Percentiles rank a stretch among this genome's conserved stretches.
Conservation (phyloP, 2,888 invertebrate species). For the Caenorhabditis sp. region DNA sequence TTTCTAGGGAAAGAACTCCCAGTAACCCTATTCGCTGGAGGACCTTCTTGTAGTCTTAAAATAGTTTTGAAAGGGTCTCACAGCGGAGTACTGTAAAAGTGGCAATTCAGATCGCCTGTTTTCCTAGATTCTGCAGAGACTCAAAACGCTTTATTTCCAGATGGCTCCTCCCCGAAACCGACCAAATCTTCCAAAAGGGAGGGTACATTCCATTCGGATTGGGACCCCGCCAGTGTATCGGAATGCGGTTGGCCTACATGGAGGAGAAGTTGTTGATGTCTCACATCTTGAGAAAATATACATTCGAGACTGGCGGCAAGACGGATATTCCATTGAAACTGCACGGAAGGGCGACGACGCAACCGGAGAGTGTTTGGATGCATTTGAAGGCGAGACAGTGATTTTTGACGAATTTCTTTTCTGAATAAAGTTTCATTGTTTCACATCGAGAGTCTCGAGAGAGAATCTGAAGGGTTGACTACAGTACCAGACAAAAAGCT, state of each 20-base stretch:
- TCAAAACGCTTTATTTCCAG: background rate
- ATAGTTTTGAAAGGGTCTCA: too few relatives aligned
- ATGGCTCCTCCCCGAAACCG: conserved; percentile 14
- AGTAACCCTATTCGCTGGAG: too few relatives aligned
- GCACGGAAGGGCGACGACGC: conserved; percentile 49
- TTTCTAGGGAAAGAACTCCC: too few relatives aligned
- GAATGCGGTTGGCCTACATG: conserved; percentile 78
- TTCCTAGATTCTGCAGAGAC: background rate
- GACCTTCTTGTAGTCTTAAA: too few relatives aligned
- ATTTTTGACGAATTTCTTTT: too few relatives aligned
- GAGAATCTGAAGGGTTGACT: too few relatives aligned
- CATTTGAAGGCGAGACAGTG: conserved; percentile 33
- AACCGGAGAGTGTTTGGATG: conserved; percentile 31
- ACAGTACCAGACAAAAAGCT: too few relatives aligned
- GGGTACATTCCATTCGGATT: conserved; percentile 71
- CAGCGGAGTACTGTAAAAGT: too few relatives aligned
- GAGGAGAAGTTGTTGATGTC: conserved; percentile 78
- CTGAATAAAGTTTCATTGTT: too few relatives aligned
- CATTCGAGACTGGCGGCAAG: conserved; percentile 57
- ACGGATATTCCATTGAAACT: conserved; percentile 64
- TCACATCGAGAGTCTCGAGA: too few relatives aligned
- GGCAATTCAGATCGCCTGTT: too few relatives aligned
- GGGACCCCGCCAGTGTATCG: conserved; percentile 76
- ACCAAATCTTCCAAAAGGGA: conserved; percentile 28
- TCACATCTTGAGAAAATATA: conserved; percentile 72